Base-by-base conservation (phyloP, 92 coral and sea anemone genomes). In the Porites divaricata region DNA sequence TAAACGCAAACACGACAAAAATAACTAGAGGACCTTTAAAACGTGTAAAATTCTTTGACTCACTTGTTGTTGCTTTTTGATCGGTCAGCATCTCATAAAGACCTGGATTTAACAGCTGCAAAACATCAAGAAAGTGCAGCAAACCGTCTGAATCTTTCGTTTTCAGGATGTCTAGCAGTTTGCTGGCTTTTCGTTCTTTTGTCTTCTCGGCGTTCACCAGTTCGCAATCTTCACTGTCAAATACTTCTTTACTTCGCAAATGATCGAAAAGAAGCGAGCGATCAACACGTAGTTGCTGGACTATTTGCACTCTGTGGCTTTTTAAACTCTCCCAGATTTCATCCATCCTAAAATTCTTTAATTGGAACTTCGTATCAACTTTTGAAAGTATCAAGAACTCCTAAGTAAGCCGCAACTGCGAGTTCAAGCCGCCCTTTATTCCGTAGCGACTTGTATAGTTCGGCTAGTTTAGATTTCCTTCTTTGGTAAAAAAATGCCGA, bases 21-120 rank as follows among this genome's bases (percentile, higher is more conserved):
- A 35, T 35, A 2, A 6, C 45, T 35, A 35, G 45, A 35, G 45
- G 45, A 54, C 59, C 59, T 54, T 54, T 54, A 54, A 54, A 35
- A 35, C 7, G 45, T 5, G 45, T 35, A 0, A 35, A 35, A 35
- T 35, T 35, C 16, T 54, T 54, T 54, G 0, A 54, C 91, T 88
- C 82, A 88, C 91, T 75, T 70, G 88, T 9, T 8, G 81, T 76
- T 6, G 83, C 83, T 68, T 53, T 78, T 28, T 88, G 68, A 1
- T 87, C 87, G 22, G 83, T 88, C 21, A 88, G 41, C 83, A 21
- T 65, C 63, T 88, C 91, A 64, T 88, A 88, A 63, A 88, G 57
- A 1, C 82, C 78, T 21, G 91, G 91, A 45, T 83, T 88, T 23
- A 74, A 57, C 22, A 67, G 59, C 54, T 81, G 87, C 17, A 88